These are phyloP conservation scores for Gymnarchus niloticus DNA, from an alignment of 2,113 vertebrate species.

Conservation along the genomic window DNA sequence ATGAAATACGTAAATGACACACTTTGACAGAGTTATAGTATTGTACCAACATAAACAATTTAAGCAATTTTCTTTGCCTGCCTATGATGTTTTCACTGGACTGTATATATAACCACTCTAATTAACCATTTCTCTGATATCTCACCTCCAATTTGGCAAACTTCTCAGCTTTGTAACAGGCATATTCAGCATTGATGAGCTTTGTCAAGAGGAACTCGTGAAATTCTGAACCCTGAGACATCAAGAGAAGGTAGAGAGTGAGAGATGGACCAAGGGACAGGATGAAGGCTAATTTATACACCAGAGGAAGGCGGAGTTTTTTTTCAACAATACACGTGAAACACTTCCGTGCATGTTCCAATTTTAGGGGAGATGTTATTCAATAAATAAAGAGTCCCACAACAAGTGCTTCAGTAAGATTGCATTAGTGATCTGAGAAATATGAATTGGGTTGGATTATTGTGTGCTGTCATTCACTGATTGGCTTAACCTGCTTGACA, in stretches of 20 bases:
- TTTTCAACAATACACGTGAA: not conserved
- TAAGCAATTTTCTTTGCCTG: no score
- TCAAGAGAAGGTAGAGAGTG: not conserved
- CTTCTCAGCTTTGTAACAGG: conserved; percentile 93
- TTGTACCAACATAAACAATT: no score
- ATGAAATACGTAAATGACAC: no score
- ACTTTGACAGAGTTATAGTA: no score
- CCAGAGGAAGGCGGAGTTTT: not conserved
- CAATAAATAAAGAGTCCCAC: not conserved
- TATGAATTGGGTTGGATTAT: not conserved
- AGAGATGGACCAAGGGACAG: not conserved
- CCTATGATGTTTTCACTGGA: no score
- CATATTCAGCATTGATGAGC: conserved; percentile 92
- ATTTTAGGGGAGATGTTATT: not conserved
- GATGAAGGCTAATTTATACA: not conserved
- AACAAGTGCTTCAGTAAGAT: not conserved
- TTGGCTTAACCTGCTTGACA: not conserved
- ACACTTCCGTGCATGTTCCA: not conserved
- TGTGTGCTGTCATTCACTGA: not conserved
- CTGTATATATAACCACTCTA: no score
- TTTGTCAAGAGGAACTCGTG: conserved; percentile 92
- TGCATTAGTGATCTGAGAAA: not conserved
- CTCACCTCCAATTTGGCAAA: conserved; percentile 93
- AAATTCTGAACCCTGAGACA: conserved; percentile 78
- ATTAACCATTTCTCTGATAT: not conserved